Evolutionary conservation across 2,888 invertebrate genomes (phyloP).

Genomic region (Dioctria rufipes): DNA sequence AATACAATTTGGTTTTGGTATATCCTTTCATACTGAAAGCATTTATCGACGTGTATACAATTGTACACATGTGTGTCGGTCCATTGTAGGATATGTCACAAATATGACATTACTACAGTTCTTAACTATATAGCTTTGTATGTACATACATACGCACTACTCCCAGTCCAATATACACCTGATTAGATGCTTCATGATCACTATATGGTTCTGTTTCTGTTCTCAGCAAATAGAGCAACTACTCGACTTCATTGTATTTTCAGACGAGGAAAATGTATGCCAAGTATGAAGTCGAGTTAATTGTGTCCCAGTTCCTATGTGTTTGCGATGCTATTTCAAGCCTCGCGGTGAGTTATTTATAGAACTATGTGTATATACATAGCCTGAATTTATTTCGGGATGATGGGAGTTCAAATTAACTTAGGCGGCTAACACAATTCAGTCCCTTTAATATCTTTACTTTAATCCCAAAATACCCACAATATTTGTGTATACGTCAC

Average conservation of each 20-base stretch:
- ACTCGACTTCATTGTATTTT: conserved; percentile 28
- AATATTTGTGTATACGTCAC: conserved; percentile 7
- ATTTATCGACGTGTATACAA: not conserved
- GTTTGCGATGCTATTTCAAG: conserved; percentile 37
- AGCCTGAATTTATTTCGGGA: conserved; percentile 41
- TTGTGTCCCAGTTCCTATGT: conserved; percentile 49
- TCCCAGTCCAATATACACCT: not conserved
- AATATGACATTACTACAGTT: conserved; percentile 20
- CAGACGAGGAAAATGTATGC: conserved; percentile 35
- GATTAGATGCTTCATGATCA: conserved; percentile 22
- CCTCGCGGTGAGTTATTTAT: conserved; percentile 32
- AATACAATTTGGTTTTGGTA: conserved; percentile 11
- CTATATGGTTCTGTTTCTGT: conserved; percentile 14
- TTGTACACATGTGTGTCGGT: not conserved
- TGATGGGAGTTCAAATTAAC: conserved; percentile 27
- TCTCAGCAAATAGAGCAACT: conserved; percentile 19
- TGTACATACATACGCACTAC: not conserved
- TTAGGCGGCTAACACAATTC: conserved; percentile 25
- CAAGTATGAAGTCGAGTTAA: conserved; percentile 46
- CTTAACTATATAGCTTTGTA: not conserved
- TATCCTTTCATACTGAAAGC: conserved; percentile 1
- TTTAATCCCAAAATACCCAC: conserved; percentile 18
- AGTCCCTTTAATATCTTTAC: conserved; percentile 32
- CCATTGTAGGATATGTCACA: conserved; percentile 6
- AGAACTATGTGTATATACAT: not conserved